These are phyloP conservation scores for Cardinalis cardinalis DNA, from an alignment of 2,113 vertebrate genomes.

Conservation along the genomic window DNA sequence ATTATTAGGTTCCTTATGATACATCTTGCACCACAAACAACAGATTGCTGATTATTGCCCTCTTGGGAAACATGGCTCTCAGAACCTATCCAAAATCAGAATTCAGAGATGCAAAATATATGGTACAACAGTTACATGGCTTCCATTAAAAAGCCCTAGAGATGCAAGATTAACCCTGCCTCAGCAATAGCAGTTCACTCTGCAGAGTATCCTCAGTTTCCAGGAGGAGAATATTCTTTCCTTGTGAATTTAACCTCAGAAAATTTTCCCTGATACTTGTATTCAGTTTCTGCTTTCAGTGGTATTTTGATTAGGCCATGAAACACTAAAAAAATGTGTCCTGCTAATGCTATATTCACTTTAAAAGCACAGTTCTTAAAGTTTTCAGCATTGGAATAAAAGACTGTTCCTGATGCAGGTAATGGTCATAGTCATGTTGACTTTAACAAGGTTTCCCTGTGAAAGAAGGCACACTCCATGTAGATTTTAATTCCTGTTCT, in stretches of 20 bases:
- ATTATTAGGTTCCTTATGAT: neutral
- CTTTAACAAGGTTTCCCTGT: neutral
- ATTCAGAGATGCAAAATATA: neutral
- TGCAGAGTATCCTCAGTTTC: neutral
- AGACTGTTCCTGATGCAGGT: neutral
- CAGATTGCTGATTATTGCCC: neutral
- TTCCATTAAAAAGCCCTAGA: neutral
- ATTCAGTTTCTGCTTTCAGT: neutral
- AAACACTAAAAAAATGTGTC: neutral
- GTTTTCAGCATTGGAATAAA: neutral
- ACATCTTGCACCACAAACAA: neutral
- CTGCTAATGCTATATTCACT: neutral
- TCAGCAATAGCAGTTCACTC: neutral
- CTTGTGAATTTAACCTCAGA: neutral
- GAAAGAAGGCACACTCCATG: neutral
- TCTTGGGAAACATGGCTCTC: neutral
- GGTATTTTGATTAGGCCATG: neutral
- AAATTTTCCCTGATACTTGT: neutral
- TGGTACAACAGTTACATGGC: fast-evolving
- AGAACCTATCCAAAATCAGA: neutral
- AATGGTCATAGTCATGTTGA: neutral
- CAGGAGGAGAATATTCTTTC: neutral
- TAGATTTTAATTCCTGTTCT: neutral
- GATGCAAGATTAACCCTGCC: neutral
- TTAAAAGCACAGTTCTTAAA: neutral